phyloP scores from a whole-genome alignment of 1,140 invertebrate species.

The Drosophila littoralis region DNA sequence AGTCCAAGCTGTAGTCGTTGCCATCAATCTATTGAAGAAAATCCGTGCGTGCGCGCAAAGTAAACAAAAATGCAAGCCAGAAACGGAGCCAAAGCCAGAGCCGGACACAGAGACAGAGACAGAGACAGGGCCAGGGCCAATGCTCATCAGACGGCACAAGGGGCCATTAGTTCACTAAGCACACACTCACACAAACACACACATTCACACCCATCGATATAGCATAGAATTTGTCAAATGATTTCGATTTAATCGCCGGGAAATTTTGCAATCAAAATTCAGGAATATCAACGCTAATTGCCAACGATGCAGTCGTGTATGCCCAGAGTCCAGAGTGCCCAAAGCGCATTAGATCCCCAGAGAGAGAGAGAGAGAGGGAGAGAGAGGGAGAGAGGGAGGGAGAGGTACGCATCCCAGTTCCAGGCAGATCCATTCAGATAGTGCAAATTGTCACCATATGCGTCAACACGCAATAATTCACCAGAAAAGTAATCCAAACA shows the following conservation, averaged over 20 bases:
- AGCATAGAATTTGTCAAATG: slow-evolving; percentile 52
- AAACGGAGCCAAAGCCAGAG: not conserved
- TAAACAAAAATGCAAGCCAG: slow-evolving; percentile 54
- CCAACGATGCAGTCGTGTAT: slow-evolving; percentile 39
- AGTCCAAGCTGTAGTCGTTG: slow-evolving; percentile 47
- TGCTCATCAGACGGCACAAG: slow-evolving; percentile 32
- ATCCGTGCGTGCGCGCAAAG: slow-evolving; percentile 74
- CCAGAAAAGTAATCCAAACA: slow-evolving; percentile 85
- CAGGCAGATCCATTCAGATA: slow-evolving; percentile 31
- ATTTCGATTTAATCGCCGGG: slow-evolving; percentile 83
- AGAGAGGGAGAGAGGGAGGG: slow-evolving; percentile 13
- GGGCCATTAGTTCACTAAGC: slow-evolving; percentile 26
- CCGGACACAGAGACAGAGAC: slow-evolving; percentile 3
- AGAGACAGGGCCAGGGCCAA: slow-evolving; percentile 10
- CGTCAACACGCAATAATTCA: slow-evolving; percentile 85
- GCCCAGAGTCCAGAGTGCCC: slow-evolving; percentile 34
- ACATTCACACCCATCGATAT: not conserved
- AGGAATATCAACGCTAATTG: slow-evolving; percentile 79
- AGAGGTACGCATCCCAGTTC: not conserved
- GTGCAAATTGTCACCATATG: slow-evolving; percentile 84
- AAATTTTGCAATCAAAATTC: slow-evolving; percentile 78
- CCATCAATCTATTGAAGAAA: slow-evolving; percentile 74
- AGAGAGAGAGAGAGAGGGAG: not conserved
- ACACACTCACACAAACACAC: slow-evolving; percentile 20
- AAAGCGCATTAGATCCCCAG: slow-evolving; percentile 53